Evolutionary conservation across 2,888 invertebrate genomes (phyloP), one percentile per base, ranked within the genome.

Genomic region (Scrobipalpa atriplicella): DNA sequence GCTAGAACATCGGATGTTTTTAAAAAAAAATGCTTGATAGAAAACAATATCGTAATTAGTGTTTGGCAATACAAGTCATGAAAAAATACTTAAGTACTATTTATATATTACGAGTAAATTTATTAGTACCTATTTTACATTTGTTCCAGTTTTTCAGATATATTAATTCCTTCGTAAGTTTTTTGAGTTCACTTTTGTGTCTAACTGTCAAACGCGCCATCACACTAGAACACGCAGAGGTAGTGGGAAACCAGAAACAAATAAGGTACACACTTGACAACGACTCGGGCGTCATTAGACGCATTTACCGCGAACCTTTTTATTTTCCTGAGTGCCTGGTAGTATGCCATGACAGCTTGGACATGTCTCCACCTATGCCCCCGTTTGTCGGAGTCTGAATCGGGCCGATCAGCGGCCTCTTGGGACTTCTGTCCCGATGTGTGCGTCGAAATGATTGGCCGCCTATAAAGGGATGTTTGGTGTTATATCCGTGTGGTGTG

Each of bases 261-360:
- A 89, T 18, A 78, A 81, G 62, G 61, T 65, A 69, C 69, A 83
- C 81, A 84, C 87, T 80, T 75, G 86, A 87, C 86, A 87, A 84
- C 86, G 86, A 84, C 86, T 85, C 83, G 83, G 81, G 82, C 84
- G 47, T 13, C 54, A 11, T 18, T 10, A 52, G 18, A 19, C 19
- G 52, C 21, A 21, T 56, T 85, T 85, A 86, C 84, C 73, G 78
- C 94, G 92, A 94, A 96, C 97, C 97, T 97, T 96, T 97, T 97
- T 93, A 97, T 97, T 94, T 96, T 96, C 93, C 97, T 95, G 86
- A 97, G 95, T 79, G 97, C 95, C 93, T 96, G 96, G 94, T 97
- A 97, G 94, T 97, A 96, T 83, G 97, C 96, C 96, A 97, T 96
- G 85, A 97, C 97, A 81, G 97, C 97, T 85, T 96, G 95, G 80